Percentiles rank a stretch among this genome's conserved stretches.
Conservation (phyloP, 2,797 vertebrate species). For the Natrix natrix region DNA sequence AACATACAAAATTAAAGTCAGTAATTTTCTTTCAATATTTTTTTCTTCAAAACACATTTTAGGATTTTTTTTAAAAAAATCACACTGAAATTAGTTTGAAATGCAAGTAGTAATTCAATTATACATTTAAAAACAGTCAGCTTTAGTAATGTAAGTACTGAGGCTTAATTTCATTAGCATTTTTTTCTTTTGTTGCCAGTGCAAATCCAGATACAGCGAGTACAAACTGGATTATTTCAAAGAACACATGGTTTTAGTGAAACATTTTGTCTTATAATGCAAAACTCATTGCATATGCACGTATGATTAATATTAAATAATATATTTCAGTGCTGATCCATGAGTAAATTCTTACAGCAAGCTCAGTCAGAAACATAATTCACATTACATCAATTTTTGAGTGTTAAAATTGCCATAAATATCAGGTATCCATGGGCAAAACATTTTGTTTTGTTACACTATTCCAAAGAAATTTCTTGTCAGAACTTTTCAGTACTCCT, state of each 20-base stretch:
- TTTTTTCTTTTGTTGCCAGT: slow-evolving; percentile 44
- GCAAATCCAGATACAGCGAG: slow-evolving; percentile 64
- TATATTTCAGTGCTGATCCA: slow-evolving; percentile 57
- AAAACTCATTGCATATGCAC: slow-evolving; percentile 59
- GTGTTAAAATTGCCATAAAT: slow-evolving; percentile 59
- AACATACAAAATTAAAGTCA: neutral
- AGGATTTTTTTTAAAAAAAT: slow-evolving; percentile 9
- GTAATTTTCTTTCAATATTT: neutral
- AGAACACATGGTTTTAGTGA: slow-evolving; percentile 66
- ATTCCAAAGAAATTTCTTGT: slow-evolving; percentile 46
- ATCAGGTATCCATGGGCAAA: slow-evolving; percentile 53
- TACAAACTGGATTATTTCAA: slow-evolving; percentile 65
- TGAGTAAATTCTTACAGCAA: slow-evolving; percentile 64
- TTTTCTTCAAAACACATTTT: slow-evolving; percentile 41
- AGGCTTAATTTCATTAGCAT: slow-evolving; percentile 54
- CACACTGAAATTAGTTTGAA: slow-evolving; percentile 55
- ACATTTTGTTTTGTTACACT: slow-evolving; percentile 44
- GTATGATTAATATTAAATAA: slow-evolving; percentile 53
- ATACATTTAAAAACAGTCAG: slow-evolving; percentile 57
- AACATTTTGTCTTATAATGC: slow-evolving; percentile 44
- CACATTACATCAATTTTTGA: slow-evolving; percentile 57
- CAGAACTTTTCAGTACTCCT: slow-evolving; percentile 55
- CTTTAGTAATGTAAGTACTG: slow-evolving; percentile 43
- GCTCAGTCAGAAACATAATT: slow-evolving; percentile 65
- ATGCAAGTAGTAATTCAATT: slow-evolving; percentile 50